phyloP scores from a whole-genome alignment of 2,113 vertebrate species.

The Silurus asotus region DNA sequence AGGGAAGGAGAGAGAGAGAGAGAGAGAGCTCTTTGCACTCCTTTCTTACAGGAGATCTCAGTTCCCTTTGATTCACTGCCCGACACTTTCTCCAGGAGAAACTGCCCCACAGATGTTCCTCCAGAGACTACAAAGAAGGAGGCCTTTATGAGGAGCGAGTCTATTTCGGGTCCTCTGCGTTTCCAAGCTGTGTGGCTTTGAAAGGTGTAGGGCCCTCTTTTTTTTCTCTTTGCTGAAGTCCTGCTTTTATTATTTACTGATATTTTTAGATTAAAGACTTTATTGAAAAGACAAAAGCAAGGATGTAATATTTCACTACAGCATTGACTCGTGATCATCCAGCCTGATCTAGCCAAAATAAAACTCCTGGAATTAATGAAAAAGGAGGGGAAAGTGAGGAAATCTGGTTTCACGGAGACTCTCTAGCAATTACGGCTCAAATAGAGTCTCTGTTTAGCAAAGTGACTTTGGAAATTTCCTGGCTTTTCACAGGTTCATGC shows the following conservation, averaged over 20 bases:
- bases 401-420: conserved; percentile 23
- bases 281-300: conserved; percentile 69
- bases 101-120: conserved; percentile 82
- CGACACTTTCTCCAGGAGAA: conserved; percentile 75
- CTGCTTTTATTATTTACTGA: conserved; percentile 70
- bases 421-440: not conserved
- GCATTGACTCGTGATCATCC: conserved; percentile 67
- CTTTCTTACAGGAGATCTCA: conserved; percentile 72
- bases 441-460: conserved; percentile 7
- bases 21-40: conserved; percentile 64
- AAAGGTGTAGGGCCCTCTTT: conserved; percentile 59
- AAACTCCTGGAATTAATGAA: conserved; percentile 59
- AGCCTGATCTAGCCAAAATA: conserved; percentile 50
- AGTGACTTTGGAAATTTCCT: conserved; percentile 54
- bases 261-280: conserved; percentile 83
- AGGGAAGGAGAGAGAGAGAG: conserved; percentile 57
- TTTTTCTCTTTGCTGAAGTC: conserved; percentile 58
- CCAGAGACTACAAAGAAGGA: conserved; percentile 80
- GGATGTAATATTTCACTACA: conserved; percentile 73
- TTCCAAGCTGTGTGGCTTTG: conserved; percentile 69
- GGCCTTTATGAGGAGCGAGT: conserved; percentile 76
- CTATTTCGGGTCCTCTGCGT: conserved; percentile 75
- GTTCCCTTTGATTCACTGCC: conserved; percentile 79
- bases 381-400: conserved; percentile 40
- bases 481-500: conserved; percentile 54